Conservation (phyloP, 2,113 vertebrate species). For the Bos javanicus region DNA sequence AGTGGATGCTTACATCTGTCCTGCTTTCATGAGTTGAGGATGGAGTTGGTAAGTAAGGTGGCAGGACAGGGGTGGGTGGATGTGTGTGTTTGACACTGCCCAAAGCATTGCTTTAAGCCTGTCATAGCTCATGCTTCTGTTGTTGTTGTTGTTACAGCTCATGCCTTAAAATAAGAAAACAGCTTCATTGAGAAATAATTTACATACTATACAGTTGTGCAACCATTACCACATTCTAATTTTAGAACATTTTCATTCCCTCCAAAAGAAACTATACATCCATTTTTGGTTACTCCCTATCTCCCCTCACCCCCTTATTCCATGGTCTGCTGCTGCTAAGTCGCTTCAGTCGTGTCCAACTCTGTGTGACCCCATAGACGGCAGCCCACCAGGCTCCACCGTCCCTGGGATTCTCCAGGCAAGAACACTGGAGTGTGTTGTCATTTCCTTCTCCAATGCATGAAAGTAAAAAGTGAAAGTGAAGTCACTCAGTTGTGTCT, state of each 20-base stretch:
- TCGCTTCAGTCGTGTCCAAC: not conserved
- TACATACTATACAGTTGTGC: not conserved
- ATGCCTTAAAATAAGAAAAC: not conserved
- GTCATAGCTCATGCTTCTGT: not conserved
- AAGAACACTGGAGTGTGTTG: not conserved
- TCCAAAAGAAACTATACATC: not conserved
- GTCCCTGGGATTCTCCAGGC: not conserved
- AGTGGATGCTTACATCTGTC: not conserved
- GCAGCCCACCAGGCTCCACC: not conserved
- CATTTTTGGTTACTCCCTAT: not conserved
- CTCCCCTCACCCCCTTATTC: not conserved
- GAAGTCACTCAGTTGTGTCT: not conserved
- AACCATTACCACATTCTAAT: not conserved
- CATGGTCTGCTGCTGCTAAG: no score
- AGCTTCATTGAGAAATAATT: not conserved
- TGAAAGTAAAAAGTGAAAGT: not conserved
- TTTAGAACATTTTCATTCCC: constrained; percentile 22
- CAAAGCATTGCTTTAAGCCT: constrained; percentile 3
- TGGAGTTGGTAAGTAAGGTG: not conserved
- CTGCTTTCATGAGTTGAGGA: not conserved
- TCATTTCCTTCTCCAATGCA: not conserved
- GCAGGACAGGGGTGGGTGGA: not conserved
- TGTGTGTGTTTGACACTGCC: not conserved
- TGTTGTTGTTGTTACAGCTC: not conserved
- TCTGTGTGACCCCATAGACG: not conserved